A percentile compares a stretch with the other conserved stretches of the same genome.
phyloP scores from a whole-genome alignment of 2,888 invertebrate genomes.

The Saturnia japonica region DNA sequence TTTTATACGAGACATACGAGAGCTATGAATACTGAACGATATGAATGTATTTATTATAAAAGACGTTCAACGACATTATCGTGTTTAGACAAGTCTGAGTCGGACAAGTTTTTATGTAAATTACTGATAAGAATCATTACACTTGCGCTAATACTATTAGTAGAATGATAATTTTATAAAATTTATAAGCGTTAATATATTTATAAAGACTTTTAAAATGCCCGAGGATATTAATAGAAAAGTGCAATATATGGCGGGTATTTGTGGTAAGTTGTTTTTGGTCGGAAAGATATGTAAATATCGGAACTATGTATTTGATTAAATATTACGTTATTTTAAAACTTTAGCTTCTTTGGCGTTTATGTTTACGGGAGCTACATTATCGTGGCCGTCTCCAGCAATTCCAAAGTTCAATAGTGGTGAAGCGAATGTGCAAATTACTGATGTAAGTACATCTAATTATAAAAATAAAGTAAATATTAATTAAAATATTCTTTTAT shows the following conservation, averaged over 20 bases:
- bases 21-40: no score
- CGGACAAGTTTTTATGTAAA: conserved; percentile 11
- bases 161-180: conserved; percentile 4
- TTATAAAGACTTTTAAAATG: conserved; percentile 32
- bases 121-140: conserved; percentile 19
- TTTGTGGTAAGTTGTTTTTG: conserved; percentile 61
- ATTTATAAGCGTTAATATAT: not conserved
- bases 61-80: conserved; percentile 6
- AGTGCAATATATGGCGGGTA: conserved; percentile 73
- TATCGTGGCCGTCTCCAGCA: conserved; percentile 82
- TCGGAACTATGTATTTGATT: conserved; percentile 17
- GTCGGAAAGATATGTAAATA: conserved; percentile 42
- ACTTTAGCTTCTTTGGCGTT: conserved; percentile 69
- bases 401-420: conserved; percentile 76
- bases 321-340: conserved; percentile 24
- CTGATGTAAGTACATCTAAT: conserved; percentile 58
- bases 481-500: not conserved
- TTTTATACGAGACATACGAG: not conserved
- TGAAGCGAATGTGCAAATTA: conserved; percentile 62
- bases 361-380: conserved; percentile 70
- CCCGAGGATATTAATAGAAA: conserved; percentile 47
- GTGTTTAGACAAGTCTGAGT: not conserved
- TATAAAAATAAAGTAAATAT: not conserved
- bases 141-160: not conserved
- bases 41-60: no score